Evolutionary conservation across 2,113 vertebrate species (phyloP).

Genomic region (Hymenochirus boettgeri): DNA sequence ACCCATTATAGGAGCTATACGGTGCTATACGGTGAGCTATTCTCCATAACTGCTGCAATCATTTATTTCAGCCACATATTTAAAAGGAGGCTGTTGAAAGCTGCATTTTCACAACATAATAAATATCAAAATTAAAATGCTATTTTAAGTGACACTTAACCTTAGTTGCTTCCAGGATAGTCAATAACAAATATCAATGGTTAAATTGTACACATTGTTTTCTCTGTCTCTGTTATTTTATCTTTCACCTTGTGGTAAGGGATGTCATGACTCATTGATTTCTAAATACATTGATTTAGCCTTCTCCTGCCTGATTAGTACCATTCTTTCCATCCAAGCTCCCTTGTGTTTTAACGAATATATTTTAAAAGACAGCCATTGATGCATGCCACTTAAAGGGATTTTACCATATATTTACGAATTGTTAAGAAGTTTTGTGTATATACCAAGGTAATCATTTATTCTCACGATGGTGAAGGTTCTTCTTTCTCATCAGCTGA

Average conservation of each 20-base stretch:
- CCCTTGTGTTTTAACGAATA: conserved; percentile 11
- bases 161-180: conserved; percentile 22
- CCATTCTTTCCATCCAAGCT: conserved; percentile 26
- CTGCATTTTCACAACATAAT: not conserved
- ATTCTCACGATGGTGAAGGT: not conserved
- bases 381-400: not conserved
- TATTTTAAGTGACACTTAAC: conserved; percentile 36
- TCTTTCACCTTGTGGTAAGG: conserved; percentile 38
- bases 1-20: no score
- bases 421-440: not conserved
- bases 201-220: conserved; percentile 22
- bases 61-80: no score
- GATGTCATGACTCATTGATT: conserved; percentile 33
- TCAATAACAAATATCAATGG: conserved; percentile 36
- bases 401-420: not conserved
- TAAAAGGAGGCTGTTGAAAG: no score
- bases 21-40: no score
- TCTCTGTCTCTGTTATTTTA: conserved; percentile 37
- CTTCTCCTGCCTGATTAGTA: conserved; percentile 37
- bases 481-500: not conserved
- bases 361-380: conserved; percentile 24
- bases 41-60: no score
- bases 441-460: not conserved
- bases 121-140: not conserved
- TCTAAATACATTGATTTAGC: conserved; percentile 37